Evolutionary conservation across 2,797 vertebrate species (phyloP), one percentile per base, ranked within the genome.

Genomic region (Phoeniculus purpureus): DNA sequence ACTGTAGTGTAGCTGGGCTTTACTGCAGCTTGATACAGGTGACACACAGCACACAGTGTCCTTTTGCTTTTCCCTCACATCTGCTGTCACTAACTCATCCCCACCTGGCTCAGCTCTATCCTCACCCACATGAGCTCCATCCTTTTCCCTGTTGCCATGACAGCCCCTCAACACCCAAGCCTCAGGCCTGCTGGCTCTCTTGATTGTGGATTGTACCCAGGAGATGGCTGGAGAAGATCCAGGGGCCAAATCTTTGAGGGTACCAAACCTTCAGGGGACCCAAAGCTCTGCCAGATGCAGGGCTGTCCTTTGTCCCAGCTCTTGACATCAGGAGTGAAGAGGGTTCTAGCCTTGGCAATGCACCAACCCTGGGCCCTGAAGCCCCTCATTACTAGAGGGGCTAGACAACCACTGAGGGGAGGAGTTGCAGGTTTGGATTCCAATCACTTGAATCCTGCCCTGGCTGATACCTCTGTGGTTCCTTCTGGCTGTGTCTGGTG

Each of bases 121-220:
- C 74, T 65, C 61, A 50, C 79, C 80, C 5, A 94, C 95, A 95
- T 94, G 95, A 79, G 76, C 74, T 87, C 87, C 73, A 26, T 94
- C 48, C 61, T 64, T 61, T 90, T 75, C 83, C 45, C 37, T 68
- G 19, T 89, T 95, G 96, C 96, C 96, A 97, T 96, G 96, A 96
- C 96, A 93, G 96, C 88, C 93, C 92, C 85, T 96, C 88, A 92
- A 58, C 47, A 75, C 71, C 78, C 55, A 74, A 87, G 75, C 82
- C 93, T 95, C 65, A 86, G 87, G 87, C 79, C 93, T 89, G 95
- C 92, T 96, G 95, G 93, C 94, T 94, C 76, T 97, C 96, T 96
- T 97, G 97, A 97, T 97, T 96, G 96, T 96, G 97, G 97, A 94
- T 97, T 97, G 97, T 97, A 96, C 95, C 1, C 55, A 74, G 47